Conservation (phyloP, 1,140 invertebrate genomes). For the Anthonomus grandis region DNA sequence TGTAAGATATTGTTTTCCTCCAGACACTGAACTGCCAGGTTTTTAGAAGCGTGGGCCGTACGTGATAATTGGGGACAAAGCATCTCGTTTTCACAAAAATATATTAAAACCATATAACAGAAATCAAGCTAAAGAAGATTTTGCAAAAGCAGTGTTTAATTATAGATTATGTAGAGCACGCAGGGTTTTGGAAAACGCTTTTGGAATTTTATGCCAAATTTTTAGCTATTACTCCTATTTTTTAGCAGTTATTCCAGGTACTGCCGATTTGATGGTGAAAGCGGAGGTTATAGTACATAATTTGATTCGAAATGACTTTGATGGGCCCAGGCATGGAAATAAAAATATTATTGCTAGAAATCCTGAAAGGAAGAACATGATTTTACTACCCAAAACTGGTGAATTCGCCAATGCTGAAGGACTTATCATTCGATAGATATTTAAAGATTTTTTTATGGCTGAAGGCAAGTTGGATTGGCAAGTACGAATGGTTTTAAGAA, state of each 20-base stretch:
- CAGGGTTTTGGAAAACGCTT: neutral
- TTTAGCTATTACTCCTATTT: neutral
- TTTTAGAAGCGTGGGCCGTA: neutral
- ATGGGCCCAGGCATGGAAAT: constrained; percentile 1
- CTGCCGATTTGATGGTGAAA: neutral
- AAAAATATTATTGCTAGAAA: constrained; percentile 6
- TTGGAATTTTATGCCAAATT: constrained; percentile 1
- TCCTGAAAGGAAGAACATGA: constrained; percentile 2
- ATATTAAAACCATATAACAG: constrained; percentile 3
- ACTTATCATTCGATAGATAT: too few relatives aligned
- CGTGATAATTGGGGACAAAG: neutral
- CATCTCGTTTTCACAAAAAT: neutral
- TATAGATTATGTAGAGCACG: constrained; percentile 3
- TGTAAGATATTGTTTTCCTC: neutral
- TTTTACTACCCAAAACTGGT: neutral
- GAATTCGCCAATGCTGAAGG: too few relatives aligned
- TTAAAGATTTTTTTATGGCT: too few relatives aligned
- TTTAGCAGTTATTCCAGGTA: constrained; percentile 1
- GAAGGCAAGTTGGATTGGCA: too few relatives aligned
- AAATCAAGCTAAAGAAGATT: constrained; percentile 6
- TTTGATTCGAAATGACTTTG: constrained; percentile 8
- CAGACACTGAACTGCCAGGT: neutral
- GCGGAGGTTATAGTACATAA: neutral
- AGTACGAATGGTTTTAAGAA: too few relatives aligned
- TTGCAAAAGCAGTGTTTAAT: neutral